A percentile compares a stretch with the other conserved stretches of the same genome.
Evolutionary conservation across 2,113 vertebrate genomes (phyloP).

Genomic region (Laticauda laticaudata): DNA sequence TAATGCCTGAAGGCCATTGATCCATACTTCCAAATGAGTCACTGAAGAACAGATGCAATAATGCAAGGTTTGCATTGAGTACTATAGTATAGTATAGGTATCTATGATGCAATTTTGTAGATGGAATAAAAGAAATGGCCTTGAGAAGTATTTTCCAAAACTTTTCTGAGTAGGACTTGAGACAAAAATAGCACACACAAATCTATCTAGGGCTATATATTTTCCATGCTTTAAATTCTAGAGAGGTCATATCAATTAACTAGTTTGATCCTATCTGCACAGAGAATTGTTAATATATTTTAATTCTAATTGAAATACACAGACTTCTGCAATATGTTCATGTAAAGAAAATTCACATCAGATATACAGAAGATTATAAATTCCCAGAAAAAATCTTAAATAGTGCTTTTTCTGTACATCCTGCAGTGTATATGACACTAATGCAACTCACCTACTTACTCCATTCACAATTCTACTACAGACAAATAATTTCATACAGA

Average conservation of each 20-base stretch:
- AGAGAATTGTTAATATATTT: background rate
- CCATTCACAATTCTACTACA: background rate
- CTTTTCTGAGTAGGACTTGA: conserved; percentile 48
- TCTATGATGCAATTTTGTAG: conserved; percentile 39
- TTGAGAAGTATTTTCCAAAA: conserved; percentile 53
- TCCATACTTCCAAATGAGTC: background rate
- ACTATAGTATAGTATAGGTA: conserved; percentile 41
- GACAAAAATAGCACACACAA: conserved; percentile 60
- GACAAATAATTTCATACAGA: conserved; percentile 1
- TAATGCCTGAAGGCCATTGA: background rate
- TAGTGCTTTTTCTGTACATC: background rate
- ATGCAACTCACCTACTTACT: background rate
- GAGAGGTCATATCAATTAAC: conserved; percentile 38
- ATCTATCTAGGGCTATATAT: conserved; percentile 31
- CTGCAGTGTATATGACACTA: background rate
- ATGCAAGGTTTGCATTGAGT: background rate
- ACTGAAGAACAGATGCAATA: background rate
- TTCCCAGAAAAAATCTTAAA: background rate
- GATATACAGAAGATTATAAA: conserved; percentile 2
- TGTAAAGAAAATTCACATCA: conserved; percentile 1
- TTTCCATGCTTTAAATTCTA: conserved; percentile 53
- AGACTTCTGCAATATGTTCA: background rate
- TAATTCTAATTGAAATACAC: background rate
- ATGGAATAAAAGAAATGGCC: conserved; percentile 48
- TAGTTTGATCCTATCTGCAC: background rate